phyloP scores from a whole-genome alignment of 2,113 vertebrate genomes.

The Misgurnus mizolepis region DNA sequence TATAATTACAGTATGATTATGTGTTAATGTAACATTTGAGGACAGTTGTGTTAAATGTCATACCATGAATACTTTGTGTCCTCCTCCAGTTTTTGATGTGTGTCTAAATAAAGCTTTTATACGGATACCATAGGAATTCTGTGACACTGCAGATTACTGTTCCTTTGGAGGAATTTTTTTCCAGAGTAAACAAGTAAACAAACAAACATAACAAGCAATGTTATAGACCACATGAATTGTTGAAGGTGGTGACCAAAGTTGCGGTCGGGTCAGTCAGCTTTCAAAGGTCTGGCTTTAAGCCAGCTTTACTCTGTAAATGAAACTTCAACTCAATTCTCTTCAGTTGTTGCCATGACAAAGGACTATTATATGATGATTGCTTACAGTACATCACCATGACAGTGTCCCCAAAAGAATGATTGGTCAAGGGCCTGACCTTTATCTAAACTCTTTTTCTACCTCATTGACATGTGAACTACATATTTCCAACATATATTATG shows the following conservation, averaged over 20 bases:
- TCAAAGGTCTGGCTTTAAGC: background rate
- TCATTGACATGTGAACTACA: too few relatives aligned
- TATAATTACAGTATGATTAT: too few relatives aligned
- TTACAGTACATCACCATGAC: constrained; percentile 26
- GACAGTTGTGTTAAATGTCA: too few relatives aligned
- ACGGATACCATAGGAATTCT: background rate
- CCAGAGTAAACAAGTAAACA: constrained; percentile 5
- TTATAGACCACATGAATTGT: constrained; percentile 8
- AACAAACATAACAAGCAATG: background rate
- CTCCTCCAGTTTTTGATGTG: background rate
- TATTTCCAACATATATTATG: too few relatives aligned
- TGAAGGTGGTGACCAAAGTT: constrained; percentile 25
- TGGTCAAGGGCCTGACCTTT: constrained; percentile 44
- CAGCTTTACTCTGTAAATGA: constrained; percentile 27
- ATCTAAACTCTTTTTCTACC: background rate
- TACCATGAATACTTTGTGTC: background rate
- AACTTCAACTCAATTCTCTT: constrained; percentile 17
- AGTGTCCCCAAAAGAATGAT: constrained; percentile 10
- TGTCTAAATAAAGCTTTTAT: background rate
- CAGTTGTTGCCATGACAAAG: constrained; percentile 44
- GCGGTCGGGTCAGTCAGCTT: background rate
- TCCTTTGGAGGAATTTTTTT: background rate
- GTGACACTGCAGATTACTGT: background rate
- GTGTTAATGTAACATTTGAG: too few relatives aligned
- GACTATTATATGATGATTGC: background rate